Base-by-base conservation (phyloP, 1,140 invertebrate species). In the Drosophila pseudoobscura region DNA sequence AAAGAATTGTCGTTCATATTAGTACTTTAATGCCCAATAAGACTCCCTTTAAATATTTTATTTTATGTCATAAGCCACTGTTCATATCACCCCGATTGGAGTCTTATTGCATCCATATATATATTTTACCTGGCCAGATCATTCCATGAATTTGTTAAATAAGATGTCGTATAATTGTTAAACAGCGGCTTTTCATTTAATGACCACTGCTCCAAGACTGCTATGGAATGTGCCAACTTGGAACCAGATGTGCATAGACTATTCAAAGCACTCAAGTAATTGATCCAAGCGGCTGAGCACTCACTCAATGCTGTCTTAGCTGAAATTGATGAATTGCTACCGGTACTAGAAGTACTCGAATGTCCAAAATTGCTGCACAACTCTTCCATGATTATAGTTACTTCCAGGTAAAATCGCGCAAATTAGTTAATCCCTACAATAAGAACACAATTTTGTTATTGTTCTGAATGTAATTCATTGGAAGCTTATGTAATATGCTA, bases 271-370 rank as follows among this genome's bases (percentile, higher is more conserved):
- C 75, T 77, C 22, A 80, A 66, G 26, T 95, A 95, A 72, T 92
- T 92, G 7, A 94, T 92, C 94, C 94, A 95, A 80, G 93, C 94
- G 58, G 93, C 93, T 46, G 94, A 92, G 88, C 94, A 94, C 76
- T 95, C 94, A 57, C 63, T 63, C 20, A 76, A 31, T 0, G 72
- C 62, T 3, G 71, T 75, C 50, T 82, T 85, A 15, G 75, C 72
- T 6, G 80, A 85, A 51, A 85, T 69, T 35, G 80, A 83, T 20
- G 80, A 84, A 8, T 68, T 78, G 39, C 80, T 84, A 9, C 80
- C 74, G 50, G 75, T 78, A 43, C 61, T 75, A 15, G 72, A 75
- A 53, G 49, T 75, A 29, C 78, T 65, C 8, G 75, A 49, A 20
- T 59, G 56, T 13, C 77, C 78, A 7, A 78, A 76, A 59, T 75